Conservation (phyloP, 2,888 invertebrate species). For the Phortica magna region DNA sequence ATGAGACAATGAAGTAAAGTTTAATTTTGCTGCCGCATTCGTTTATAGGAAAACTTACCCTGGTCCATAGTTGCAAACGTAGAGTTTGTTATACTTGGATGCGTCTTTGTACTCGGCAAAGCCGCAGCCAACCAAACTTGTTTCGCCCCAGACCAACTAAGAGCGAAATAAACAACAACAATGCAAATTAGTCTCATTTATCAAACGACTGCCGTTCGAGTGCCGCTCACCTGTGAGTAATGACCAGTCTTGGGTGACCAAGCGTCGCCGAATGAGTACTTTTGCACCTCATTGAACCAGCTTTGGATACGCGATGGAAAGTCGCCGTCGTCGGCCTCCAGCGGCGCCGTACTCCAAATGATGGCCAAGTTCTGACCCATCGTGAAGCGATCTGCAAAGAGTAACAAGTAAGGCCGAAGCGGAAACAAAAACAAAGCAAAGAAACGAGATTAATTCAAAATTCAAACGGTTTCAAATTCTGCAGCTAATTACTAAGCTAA, state of each 20-base stretch:
- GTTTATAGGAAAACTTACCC: conserved; percentile 79
- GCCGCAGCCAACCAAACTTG: conserved; percentile 91
- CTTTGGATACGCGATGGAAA: conserved; percentile 87
- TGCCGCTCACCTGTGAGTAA: conserved; percentile 86
- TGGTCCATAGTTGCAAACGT: conserved; percentile 92
- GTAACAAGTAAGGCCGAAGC: not conserved
- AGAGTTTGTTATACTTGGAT: conserved; percentile 88
- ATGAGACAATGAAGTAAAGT: not conserved
- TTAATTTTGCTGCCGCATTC: not conserved
- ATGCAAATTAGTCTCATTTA: not conserved
- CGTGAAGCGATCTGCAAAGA: conserved; percentile 83
- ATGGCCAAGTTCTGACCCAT: conserved; percentile 93
- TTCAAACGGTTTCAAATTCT: not conserved
- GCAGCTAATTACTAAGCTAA: not conserved
- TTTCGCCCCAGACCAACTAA: conserved; percentile 94
- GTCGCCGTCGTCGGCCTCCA: conserved; percentile 82
- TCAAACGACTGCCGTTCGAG: not conserved
- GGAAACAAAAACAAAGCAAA: not conserved
- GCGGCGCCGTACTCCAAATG: conserved; percentile 86
- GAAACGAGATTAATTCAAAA: conserved; percentile 19
- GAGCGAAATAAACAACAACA: conserved; percentile 36
- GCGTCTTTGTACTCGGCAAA: conserved; percentile 89
- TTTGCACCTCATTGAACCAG: conserved; percentile 90
- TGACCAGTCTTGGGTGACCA: conserved; percentile 87
- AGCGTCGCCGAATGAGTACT: conserved; percentile 82